Percentiles rank a stretch among this genome's conserved stretches.
phyloP scores from a whole-genome alignment of 2,888 invertebrate species.

The Plagodis dolabraria region DNA sequence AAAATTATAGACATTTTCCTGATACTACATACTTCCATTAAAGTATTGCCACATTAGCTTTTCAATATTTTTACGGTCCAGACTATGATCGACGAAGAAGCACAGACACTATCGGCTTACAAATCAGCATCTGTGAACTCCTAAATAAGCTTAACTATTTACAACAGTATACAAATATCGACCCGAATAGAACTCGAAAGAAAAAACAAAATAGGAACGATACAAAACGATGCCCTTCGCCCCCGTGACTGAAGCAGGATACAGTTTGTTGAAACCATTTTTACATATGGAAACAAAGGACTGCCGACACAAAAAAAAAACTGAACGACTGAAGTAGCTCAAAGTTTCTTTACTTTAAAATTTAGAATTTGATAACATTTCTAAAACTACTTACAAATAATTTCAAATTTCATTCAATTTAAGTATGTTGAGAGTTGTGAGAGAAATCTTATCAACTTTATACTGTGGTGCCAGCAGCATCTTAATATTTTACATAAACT shows the following conservation, averaged over 20 bases:
- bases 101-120: conserved; percentile 44
- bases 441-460: no score
- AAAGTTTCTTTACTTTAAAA: no score
- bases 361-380: no score
- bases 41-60: not conserved
- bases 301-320: no score
- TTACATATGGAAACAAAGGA: no score
- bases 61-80: not conserved
- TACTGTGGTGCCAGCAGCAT: no score
- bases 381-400: no score
- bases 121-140: conserved; percentile 54
- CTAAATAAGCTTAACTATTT: conserved; percentile 80
- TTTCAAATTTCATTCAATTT: no score
- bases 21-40: not conserved
- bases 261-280: conserved; percentile 19
- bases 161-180: conserved; percentile 79
- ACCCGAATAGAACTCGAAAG: conserved; percentile 82
- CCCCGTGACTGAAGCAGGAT: conserved; percentile 47
- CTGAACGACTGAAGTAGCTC: no score
- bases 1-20: conserved; percentile 17
- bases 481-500: no score
- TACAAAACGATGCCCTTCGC: conserved; percentile 73
- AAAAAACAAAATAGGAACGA: conserved; percentile 84
- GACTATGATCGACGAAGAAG: conserved; percentile 35
- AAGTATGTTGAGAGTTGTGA: no score